These are phyloP conservation scores for Anolis sagrei DNA, from an alignment of 2,113 vertebrate genomes.

Conservation along the genomic window DNA sequence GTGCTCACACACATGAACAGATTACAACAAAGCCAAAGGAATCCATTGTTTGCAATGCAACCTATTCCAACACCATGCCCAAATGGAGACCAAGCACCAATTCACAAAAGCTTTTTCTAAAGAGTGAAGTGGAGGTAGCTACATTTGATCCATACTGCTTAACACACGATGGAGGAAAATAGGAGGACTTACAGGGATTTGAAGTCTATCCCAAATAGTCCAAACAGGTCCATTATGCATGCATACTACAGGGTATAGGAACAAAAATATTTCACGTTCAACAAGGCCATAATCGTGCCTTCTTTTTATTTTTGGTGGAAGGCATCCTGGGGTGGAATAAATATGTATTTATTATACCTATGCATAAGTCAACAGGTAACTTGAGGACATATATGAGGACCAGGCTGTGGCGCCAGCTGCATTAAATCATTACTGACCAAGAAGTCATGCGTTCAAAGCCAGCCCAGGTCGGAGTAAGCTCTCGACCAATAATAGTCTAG, in stretches of 20 bases:
- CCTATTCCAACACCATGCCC: background rate
- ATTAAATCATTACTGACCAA: too few relatives aligned
- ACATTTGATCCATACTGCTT: background rate
- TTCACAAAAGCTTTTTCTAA: conserved; percentile 15
- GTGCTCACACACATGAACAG: conserved; percentile 2
- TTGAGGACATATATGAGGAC: too few relatives aligned
- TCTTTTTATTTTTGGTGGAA: background rate
- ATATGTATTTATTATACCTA: background rate
- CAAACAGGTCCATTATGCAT: background rate
- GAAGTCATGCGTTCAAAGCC: too few relatives aligned
- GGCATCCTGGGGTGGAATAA: too few relatives aligned
- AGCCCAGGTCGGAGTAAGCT: too few relatives aligned
- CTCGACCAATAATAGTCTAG: too few relatives aligned
- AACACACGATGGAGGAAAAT: background rate
- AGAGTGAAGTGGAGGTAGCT: background rate
- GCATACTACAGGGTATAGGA: too few relatives aligned
- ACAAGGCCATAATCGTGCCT: background rate
- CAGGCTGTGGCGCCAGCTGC: too few relatives aligned
- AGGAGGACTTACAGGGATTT: background rate
- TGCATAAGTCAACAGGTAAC: too few relatives aligned
- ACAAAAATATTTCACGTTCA: background rate
- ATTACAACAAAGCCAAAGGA: conserved; percentile 10
- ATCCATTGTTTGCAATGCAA: conserved; percentile 2
- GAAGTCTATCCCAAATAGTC: too few relatives aligned
- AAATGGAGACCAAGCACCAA: background rate